phyloP scores from a whole-genome alignment of 2,113 vertebrate species.

The Passer domesticus region DNA sequence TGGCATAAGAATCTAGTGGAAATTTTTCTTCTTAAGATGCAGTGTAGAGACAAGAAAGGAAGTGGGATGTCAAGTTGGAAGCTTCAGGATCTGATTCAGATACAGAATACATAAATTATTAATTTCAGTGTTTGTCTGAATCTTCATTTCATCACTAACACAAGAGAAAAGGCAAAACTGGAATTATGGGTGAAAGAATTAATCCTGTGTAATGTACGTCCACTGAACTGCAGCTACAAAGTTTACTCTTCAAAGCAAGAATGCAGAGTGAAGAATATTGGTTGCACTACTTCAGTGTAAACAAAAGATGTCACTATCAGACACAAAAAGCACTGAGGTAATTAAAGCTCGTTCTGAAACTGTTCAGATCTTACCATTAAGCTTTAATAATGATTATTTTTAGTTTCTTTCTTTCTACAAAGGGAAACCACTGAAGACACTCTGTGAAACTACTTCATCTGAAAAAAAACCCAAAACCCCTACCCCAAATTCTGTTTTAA shows the following conservation, averaged over 20 bases:
- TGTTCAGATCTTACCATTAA: neutral
- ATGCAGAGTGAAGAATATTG: neutral
- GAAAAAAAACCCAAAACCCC: neutral
- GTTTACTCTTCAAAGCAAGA: neutral
- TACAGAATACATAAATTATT: neutral
- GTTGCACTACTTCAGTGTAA: constrained; percentile 22
- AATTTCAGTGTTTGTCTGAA: neutral
- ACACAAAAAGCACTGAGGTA: neutral
- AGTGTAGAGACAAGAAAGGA: neutral
- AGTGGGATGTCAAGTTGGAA: neutral
- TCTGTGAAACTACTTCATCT: neutral
- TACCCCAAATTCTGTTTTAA: neutral
- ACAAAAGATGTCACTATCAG: constrained; percentile 53
- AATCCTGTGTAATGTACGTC: fast-evolving
- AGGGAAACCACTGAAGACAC: constrained; percentile 30
- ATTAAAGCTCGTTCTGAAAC: neutral
- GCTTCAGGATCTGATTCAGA: neutral
- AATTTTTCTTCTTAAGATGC: neutral
- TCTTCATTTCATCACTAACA: neutral
- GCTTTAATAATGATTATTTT: constrained; percentile 23
- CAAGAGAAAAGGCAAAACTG: neutral
- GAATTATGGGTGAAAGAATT: neutral
- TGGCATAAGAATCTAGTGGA: neutral
- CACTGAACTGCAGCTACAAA: neutral
- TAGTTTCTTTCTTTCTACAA: constrained; percentile 35